Evolutionary conservation across 2,113 vertebrate species (phyloP).

Genomic region (Setophaga kirtlandii): DNA sequence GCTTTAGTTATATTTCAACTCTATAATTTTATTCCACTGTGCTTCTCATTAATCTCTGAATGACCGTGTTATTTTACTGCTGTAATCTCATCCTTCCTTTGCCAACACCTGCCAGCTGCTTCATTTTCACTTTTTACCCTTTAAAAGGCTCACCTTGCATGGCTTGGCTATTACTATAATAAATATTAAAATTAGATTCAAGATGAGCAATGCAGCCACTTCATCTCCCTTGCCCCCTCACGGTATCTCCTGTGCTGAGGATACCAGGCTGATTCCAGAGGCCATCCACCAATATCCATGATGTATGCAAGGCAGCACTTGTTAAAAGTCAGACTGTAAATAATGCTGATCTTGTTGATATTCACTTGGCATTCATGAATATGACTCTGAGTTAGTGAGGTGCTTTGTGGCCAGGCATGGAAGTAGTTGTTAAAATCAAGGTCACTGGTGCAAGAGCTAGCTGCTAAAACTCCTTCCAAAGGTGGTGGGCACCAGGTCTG

Average conservation of each 20-base stretch:
- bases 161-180: conserved; percentile 47
- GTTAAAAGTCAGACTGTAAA: conserved; percentile 55
- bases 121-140: conserved; percentile 67
- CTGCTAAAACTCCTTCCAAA: neutral
- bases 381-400: neutral
- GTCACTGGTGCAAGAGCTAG: neutral
- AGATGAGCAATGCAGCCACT: conserved; percentile 43
- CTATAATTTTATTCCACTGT: conserved; percentile 60
- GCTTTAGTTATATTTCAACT: conserved; percentile 55
- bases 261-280: neutral
- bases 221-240: conserved; percentile 42
- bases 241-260: neutral
- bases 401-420: neutral
- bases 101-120: conserved; percentile 58
- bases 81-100: conserved; percentile 65
- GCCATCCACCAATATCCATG: conserved; percentile 23
- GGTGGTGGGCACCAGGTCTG: neutral
- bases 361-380: conserved; percentile 47
- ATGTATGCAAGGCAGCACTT: conserved; percentile 32
- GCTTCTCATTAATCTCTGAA: conserved; percentile 62
- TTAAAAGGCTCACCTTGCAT: conserved; percentile 60
- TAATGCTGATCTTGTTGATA: conserved; percentile 63
- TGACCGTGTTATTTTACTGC: conserved; percentile 54
- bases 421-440: neutral
- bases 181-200: conserved; percentile 62